Evolutionary conservation across 2,113 vertebrate genomes (phyloP).

Genomic region (Machaerirhynchus nigripectus): DNA sequence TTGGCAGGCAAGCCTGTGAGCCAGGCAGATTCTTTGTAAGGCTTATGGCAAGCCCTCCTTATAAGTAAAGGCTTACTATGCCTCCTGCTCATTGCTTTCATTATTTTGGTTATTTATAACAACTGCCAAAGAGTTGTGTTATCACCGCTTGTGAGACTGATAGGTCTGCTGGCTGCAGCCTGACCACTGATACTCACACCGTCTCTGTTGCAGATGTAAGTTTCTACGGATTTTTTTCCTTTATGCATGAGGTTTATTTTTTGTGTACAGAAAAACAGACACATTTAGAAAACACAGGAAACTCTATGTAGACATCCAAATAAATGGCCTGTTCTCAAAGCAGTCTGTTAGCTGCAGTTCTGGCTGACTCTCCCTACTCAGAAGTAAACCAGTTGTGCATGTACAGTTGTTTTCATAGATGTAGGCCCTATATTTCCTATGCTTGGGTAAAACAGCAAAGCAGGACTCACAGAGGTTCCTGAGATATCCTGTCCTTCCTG

Average conservation of each 20-base stretch:
- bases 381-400: background rate
- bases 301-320: background rate
- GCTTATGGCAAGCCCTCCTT: constrained; percentile 12
- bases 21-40: background rate
- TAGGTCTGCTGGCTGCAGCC: background rate
- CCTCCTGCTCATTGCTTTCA: background rate
- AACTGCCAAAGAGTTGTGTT: constrained; percentile 16
- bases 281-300: background rate
- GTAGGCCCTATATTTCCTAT: background rate
- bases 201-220: background rate
- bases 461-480: background rate
- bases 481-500: background rate
- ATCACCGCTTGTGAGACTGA: background rate
- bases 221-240: background rate
- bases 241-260: background rate
- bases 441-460: background rate
- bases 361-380: background rate
- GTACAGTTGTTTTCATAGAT: background rate
- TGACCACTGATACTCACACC: background rate
- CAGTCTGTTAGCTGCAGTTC: background rate
- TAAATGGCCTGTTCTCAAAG: background rate
- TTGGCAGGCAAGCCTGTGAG: background rate
- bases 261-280: background rate
- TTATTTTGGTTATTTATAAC: constrained; percentile 52
- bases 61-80: constrained; percentile 11